Evolutionary conservation across 1,140 invertebrate species (phyloP).

Genomic region (Nautilus pompilius): DNA sequence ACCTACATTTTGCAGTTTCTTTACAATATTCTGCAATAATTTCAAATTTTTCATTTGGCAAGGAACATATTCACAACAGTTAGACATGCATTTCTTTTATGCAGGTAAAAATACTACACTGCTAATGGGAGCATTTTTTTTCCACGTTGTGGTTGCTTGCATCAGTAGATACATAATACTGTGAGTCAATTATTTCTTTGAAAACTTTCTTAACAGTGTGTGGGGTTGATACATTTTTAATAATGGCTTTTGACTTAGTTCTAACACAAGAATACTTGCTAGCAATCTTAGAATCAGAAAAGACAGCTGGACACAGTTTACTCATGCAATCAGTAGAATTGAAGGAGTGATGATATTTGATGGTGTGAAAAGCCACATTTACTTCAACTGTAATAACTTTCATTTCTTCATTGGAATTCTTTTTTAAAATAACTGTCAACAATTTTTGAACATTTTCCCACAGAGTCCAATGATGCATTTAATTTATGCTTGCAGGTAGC

Average conservation of each 20-base stretch:
- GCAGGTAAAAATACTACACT: neutral
- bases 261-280: neutral
- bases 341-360: neutral
- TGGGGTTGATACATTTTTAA: neutral
- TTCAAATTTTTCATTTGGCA: neutral
- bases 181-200: neutral
- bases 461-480: neutral
- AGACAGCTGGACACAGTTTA: neutral
- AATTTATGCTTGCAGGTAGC: neutral
- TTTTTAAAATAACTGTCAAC: neutral
- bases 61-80: neutral
- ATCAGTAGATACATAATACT: neutral
- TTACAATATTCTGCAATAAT: neutral
- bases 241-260: neutral
- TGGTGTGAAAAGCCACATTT: neutral
- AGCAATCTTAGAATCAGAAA: too few species aligned
- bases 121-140: neutral
- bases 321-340: neutral
- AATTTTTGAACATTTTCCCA: neutral
- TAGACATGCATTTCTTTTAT: neutral
- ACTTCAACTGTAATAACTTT: neutral
- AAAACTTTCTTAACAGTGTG: neutral
- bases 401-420: neutral
- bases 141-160: neutral
- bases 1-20: neutral